Base-by-base conservation (phyloP, 2,888 invertebrate genomes). In the Aradus depressus region DNA sequence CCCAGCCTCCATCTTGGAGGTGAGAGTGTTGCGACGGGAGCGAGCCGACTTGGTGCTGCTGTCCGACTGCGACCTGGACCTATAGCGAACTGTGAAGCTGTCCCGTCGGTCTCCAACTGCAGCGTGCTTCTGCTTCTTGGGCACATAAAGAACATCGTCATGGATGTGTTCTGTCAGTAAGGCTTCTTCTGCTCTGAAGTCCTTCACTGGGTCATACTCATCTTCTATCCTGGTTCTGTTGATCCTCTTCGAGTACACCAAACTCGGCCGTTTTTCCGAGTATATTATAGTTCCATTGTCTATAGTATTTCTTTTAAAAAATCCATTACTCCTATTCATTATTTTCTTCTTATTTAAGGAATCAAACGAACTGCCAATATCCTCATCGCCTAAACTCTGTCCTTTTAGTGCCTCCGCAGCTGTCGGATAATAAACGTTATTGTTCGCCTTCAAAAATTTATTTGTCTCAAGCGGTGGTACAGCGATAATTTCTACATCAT, bases 381-480 rank as follows among this genome's bases (percentile, higher is more conserved):
- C 62, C 8, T 65, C 52, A 1, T 52, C 48, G 62, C 72, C 75
- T 10, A 54, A 50, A 48, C 55, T 43, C 53, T 54, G 54, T 47
- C 52, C 41, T 52, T 59, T 73, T 62, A 84, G 77, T 0, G 81
- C 73, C 68, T 88, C 84, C 31, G 82, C 82, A 0, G 84, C 82
- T 0, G 84, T 85, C 0, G 85, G 85, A 60, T 87, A 86, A 45
- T 79, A 77, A 39, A 77, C 75, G 62, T 83, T 82, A 60, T 76
- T 80, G 38, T 80, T 74, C 0, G 80, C 77, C 3, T 81, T 81
- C 70, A 68, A 64, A 54, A 68, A 64, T 25, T 56, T 53, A n/a
- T 55, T 50, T 34, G 50, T 49, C 18, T 55, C 56, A 25, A 42
- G 34, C 64, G 66, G 56, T 61, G 65, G 58, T 61, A 64, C n/a